Conservation (phyloP, 2,797 vertebrate species). For the Anniella stebbinsi region DNA sequence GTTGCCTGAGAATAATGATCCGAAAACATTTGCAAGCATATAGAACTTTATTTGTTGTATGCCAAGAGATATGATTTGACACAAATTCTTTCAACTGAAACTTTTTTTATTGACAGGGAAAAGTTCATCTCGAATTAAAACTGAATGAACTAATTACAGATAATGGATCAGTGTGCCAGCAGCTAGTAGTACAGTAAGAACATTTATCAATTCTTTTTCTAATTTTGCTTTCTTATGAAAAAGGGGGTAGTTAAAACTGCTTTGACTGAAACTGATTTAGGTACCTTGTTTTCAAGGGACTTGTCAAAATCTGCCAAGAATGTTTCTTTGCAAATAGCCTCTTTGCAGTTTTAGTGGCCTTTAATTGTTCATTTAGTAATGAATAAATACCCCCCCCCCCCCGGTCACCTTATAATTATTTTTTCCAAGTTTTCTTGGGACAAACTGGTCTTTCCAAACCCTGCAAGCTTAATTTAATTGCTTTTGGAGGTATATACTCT, state of each 20-base stretch:
- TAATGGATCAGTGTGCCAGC: conserved; percentile 92
- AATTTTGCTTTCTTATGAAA: background rate
- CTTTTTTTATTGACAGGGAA: conserved; percentile 85
- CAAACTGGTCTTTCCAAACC: background rate
- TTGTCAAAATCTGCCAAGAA: background rate
- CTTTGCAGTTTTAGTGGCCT: background rate
- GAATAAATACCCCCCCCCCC: background rate
- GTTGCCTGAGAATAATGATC: background rate
- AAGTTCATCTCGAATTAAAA: conserved; percentile 97
- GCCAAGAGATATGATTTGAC: conserved; percentile 40
- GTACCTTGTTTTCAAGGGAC: background rate
- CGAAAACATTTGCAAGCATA: conserved; percentile 43
- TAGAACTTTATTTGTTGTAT: conserved; percentile 38
- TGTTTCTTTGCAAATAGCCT: background rate
- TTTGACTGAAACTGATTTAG: background rate
- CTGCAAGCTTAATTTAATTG: background rate
- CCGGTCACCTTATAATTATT: background rate
- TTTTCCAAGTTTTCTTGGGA: background rate
- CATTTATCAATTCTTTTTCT: conserved; percentile 55
- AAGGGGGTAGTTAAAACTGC: background rate
- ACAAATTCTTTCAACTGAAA: conserved; percentile 38
- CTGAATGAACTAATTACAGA: conserved; percentile 97
- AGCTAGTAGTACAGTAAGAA: conserved; percentile 95
- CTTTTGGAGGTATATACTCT: background rate
- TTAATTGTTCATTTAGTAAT: conserved; percentile 1